Evolutionary conservation across 2,888 invertebrate genomes (phyloP).

Genomic region (Bibio marci): DNA sequence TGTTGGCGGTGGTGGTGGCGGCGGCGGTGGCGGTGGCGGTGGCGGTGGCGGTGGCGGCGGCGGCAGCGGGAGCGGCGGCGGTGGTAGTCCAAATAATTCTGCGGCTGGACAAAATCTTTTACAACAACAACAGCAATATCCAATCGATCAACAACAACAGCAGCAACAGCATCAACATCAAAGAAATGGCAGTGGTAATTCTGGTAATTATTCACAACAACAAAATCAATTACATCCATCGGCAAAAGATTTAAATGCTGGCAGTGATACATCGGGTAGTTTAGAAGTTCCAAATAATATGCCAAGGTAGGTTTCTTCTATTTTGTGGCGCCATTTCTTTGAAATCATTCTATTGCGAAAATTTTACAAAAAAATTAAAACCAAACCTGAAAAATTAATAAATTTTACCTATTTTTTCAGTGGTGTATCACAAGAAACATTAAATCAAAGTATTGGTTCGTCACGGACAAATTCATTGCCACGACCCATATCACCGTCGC

Average conservation of each 20-base stretch:
- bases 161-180: background rate
- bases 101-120: slow-evolving; percentile 11
- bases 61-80: slow-evolving; percentile 27
- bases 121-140: slow-evolving; percentile 5
- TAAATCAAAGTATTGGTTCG: slow-evolving; percentile 40
- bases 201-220: background rate
- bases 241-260: slow-evolving; percentile 10
- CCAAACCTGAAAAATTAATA: background rate
- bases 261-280: slow-evolving; percentile 19
- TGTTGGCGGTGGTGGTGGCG: slow-evolving; percentile 7
- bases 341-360: background rate
- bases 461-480: slow-evolving; percentile 49
- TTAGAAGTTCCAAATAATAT: slow-evolving; percentile 24
- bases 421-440: slow-evolving; percentile 41
- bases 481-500: slow-evolving; percentile 75
- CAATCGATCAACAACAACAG: slow-evolving; percentile 12
- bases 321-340: background rate
- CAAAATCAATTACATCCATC: slow-evolving; percentile 9
- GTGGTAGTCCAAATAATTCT: slow-evolving; percentile 2
- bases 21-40: slow-evolving; percentile 6
- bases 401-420: slow-evolving; percentile 16
- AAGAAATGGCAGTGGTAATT: background rate
- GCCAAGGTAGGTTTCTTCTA: slow-evolving; percentile 18
- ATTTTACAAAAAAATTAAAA: background rate
- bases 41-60: slow-evolving; percentile 24